Conservation (phyloP, 2,113 vertebrate species). For the Vulpes lagopus region DNA sequence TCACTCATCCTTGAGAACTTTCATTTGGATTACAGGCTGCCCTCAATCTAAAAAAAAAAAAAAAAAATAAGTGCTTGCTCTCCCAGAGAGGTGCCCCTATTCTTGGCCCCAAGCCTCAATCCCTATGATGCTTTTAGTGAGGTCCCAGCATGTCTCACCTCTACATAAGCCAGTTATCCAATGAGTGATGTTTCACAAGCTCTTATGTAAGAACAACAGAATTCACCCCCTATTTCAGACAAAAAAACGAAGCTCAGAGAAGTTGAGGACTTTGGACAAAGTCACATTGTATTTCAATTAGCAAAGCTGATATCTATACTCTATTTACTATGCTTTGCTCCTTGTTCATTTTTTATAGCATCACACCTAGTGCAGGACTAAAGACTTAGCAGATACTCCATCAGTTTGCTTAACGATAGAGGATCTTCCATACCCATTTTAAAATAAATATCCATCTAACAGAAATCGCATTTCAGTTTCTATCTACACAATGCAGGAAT, state of each 20-base stretch:
- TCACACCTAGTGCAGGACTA: neutral
- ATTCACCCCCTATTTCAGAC: neutral
- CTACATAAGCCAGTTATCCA: neutral
- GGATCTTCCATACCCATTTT: neutral
- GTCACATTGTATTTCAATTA: neutral
- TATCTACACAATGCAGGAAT: neutral
- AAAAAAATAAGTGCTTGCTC: neutral
- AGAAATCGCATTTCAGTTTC: neutral
- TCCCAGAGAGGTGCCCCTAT: accelerated
- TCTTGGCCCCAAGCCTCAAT: neutral
- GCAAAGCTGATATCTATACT: neutral
- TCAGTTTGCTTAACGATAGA: neutral
- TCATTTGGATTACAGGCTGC: neutral
- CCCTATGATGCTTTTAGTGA: neutral
- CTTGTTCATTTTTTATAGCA: neutral
- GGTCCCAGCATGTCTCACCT: neutral
- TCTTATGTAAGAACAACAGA: neutral
- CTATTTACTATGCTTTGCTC: neutral
- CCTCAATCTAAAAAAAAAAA: neutral
- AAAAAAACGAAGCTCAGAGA: slow-evolving; percentile 9
- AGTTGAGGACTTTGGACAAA: neutral
- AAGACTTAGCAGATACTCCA: neutral
- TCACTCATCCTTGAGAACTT: neutral
- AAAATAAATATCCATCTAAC: slow-evolving; percentile 1
- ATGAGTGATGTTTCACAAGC: neutral